phyloP scores from a whole-genome alignment of 2,797 vertebrate species.

The Mionectes olivaceus region DNA sequence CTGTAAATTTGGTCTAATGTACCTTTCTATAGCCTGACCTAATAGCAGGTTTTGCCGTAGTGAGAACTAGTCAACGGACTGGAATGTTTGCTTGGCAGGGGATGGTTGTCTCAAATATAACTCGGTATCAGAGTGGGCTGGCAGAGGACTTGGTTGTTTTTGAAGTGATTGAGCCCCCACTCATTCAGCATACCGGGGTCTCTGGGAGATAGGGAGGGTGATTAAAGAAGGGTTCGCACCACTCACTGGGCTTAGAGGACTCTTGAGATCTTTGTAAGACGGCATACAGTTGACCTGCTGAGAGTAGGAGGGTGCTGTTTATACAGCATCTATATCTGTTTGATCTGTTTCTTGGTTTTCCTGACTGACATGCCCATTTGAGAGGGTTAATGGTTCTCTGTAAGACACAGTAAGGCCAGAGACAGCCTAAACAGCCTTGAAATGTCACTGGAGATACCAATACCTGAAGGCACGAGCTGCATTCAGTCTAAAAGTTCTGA shows the following conservation, averaged over 20 bases:
- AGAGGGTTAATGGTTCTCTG: neutral
- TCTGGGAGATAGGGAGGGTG: accelerated
- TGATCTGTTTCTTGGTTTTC: neutral
- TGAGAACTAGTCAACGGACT: neutral
- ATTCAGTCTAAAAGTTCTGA: neutral
- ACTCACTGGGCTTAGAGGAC: neutral
- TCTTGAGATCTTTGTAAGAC: neutral
- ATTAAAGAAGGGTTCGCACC: neutral
- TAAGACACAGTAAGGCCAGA: neutral
- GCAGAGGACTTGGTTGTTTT: neutral
- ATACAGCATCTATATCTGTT: neutral
- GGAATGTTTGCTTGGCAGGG: constrained; percentile 43
- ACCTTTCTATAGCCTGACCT: neutral
- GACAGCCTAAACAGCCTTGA: neutral
- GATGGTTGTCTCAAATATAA: neutral
- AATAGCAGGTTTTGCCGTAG: neutral
- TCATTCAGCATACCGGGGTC: neutral
- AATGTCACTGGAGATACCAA: neutral
- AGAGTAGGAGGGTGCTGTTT: neutral
- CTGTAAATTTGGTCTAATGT: neutral
- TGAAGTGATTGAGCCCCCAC: accelerated
- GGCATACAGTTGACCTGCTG: neutral
- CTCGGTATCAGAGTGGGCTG: neutral
- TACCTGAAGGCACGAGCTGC: neutral
- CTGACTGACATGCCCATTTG: neutral